phyloP scores from a whole-genome alignment of 2,797 vertebrate genomes.

The Sebastolobus alascanus region DNA sequence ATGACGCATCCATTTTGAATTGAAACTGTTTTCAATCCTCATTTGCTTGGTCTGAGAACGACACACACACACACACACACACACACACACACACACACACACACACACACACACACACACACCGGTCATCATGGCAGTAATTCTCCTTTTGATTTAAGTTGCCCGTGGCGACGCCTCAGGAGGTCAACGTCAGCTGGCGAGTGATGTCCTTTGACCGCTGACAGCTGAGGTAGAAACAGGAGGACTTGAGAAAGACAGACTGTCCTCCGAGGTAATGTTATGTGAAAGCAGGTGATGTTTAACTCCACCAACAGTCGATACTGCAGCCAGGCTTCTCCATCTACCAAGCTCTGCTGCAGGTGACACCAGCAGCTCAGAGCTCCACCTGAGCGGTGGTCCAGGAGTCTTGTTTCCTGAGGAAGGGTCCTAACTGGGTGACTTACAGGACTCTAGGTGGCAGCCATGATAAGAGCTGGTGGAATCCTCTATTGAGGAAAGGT shows the following conservation, averaged over 20 bases:
- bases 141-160: too few relatives aligned
- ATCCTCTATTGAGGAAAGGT: too few relatives aligned
- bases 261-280: not conserved
- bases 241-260: not conserved
- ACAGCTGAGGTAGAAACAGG: conserved; percentile 2
- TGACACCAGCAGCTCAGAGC: not conserved
- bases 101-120: too few relatives aligned
- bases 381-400: not conserved
- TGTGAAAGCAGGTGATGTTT: not conserved
- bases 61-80: too few relatives aligned
- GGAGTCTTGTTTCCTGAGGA: not conserved
- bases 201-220: conserved; percentile 10
- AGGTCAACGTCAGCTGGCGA: not conserved
- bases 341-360: not conserved
- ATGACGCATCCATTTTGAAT: too few relatives aligned
- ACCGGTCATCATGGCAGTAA: too few relatives aligned
- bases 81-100: too few relatives aligned
- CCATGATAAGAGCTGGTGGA: too few relatives aligned
- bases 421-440: not conserved
- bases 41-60: too few relatives aligned
- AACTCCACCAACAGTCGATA: not conserved
- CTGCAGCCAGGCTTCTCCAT: not conserved
- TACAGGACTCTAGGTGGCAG: too few relatives aligned
- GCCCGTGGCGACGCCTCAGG: not conserved
- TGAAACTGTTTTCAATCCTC: too few relatives aligned